Evolutionary conservation across 2,113 vertebrate genomes (phyloP).

Genomic region (human (Homo sapiens)): DNA sequence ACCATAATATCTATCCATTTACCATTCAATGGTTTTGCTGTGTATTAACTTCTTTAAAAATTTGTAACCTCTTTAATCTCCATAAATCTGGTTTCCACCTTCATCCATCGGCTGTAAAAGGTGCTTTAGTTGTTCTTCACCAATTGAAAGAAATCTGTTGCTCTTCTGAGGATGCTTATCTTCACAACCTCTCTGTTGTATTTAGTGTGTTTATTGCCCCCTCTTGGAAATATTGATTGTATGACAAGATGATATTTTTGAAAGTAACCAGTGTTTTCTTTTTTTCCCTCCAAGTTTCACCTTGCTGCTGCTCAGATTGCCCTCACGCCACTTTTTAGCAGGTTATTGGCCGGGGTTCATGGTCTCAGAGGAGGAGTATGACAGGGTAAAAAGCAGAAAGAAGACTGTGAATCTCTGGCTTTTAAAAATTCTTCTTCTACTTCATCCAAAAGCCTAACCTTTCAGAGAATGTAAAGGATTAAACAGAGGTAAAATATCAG

Average conservation of each 20-base stretch:
- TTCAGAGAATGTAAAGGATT: neutral
- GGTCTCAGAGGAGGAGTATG: neutral
- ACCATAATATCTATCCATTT: no score
- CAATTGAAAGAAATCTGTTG: neutral
- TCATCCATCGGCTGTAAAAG: neutral
- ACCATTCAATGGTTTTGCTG: no score
- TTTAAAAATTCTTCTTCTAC: neutral
- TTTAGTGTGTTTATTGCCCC: neutral
- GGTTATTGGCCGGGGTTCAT: neutral
- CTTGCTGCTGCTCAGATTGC: neutral
- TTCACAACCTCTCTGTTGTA: neutral
- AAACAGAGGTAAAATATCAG: neutral
- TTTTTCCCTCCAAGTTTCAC: neutral
- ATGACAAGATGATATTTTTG: neutral
- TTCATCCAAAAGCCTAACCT: neutral
- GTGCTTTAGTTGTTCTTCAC: neutral
- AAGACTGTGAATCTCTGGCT: neutral
- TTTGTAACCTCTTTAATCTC: neutral
- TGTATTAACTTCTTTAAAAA: no score
- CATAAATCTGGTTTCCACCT: neutral
- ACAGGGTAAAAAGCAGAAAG: neutral
- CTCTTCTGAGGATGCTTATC: neutral
- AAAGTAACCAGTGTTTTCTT: neutral
- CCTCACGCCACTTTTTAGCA: neutral
- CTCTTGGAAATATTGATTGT: neutral